Evolutionary conservation across 30 jellyfish, hydroid and myxozoan genomes (phyloP), one percentile per base, ranked within the genome.

Genomic region (Aurelia sp.): DNA sequence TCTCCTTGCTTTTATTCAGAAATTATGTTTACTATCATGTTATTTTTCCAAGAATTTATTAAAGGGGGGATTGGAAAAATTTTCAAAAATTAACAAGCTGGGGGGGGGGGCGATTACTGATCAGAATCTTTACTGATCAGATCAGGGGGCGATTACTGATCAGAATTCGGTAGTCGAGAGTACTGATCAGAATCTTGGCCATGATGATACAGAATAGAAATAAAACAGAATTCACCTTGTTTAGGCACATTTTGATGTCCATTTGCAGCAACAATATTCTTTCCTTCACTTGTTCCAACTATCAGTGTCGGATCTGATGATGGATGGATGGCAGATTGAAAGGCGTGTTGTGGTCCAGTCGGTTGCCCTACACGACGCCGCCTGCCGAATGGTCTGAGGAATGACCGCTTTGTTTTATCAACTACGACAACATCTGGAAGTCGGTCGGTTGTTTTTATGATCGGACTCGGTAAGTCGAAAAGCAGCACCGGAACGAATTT

Each of bases 401-500:
- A 18, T 8, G 88, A 41, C 86, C 73, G 50, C 82, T 67, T 81
- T 33, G 47, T 77, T 15, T 55, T 84, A 76, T 77, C 88, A 33
- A 87, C 57, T 3, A 87, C 96, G 15, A 87, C 90, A 57, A 87
- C 96, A 50, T 78, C 96, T 4, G 96, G 89, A 5, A 66, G 59
- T 17, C 67, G 59, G 20, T 76, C 82, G 47, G 41, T 60, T 13
- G 84, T 76, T 13, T 30, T 67, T 44, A 64, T 38, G 68, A 72
- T 74, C 22, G 80, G 74, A 13, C 66, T 67, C 20, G 98, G 95
- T 19, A 79, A 59, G 84, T 89, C 99, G 69, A 58, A 80, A n/a
- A 94, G 84, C 19, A 94, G 82, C 38, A 64, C 81, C 60, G 99
- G 99, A 12, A 85, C 80, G 64, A 94, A 70, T 48, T 85, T 67